These are phyloP conservation scores for Chaenocephalus aceratus DNA, from an alignment of 2,113 vertebrate genomes.

Conservation along the genomic window DNA sequence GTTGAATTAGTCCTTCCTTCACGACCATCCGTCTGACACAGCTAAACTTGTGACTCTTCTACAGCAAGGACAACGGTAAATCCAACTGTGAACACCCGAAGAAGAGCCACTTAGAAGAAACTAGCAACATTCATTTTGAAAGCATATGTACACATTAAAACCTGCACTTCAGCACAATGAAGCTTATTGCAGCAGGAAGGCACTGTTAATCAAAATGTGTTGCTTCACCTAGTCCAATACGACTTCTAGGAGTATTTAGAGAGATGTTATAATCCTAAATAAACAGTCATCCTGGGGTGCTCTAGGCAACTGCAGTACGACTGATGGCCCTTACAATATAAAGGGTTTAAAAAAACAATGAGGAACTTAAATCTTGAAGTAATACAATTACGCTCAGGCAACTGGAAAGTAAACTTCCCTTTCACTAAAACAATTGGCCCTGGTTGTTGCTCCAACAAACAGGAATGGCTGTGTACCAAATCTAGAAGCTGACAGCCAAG, in stretches of 20 bases:
- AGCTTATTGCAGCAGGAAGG: conserved; percentile 25
- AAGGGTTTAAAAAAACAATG: not conserved
- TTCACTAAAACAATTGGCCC: not conserved
- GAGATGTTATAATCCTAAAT: conserved; percentile 4
- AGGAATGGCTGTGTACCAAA: not conserved
- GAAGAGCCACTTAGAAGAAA: conserved; percentile 38
- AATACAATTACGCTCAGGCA: not conserved
- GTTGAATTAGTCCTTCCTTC: conserved; percentile 65
- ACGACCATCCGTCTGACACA: conserved; percentile 51
- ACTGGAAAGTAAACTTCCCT: not conserved
- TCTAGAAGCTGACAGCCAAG: not conserved
- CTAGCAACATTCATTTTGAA: conserved; percentile 24
- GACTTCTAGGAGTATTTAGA: conserved; percentile 25
- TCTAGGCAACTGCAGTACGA: not conserved
- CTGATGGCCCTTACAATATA: not conserved
- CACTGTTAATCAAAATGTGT: conserved; percentile 11
- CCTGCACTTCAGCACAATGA: conserved; percentile 15
- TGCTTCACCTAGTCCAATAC: conserved; percentile 28
- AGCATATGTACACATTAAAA: conserved; percentile 7
- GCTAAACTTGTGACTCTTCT: conserved; percentile 53
- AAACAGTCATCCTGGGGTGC: not conserved
- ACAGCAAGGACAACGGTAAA: conserved; percentile 58
- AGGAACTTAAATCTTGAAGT: not conserved
- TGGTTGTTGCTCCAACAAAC: not conserved
- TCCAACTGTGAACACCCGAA: conserved; percentile 33